phyloP scores from a whole-genome alignment of 2,797 vertebrate genomes.

The Xenops minutus region DNA sequence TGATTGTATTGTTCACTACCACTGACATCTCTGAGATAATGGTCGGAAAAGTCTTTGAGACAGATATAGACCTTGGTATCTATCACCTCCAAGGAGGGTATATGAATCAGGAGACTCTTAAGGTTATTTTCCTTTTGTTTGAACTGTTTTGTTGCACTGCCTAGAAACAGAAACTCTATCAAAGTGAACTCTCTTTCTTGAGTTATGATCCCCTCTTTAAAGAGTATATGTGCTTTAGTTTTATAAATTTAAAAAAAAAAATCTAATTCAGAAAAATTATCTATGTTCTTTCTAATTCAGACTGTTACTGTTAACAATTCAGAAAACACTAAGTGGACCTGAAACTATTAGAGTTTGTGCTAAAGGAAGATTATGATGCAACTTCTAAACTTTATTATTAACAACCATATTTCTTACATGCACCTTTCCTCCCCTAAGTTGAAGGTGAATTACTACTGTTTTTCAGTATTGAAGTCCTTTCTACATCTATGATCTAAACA shows the following conservation, averaged over 20 bases:
- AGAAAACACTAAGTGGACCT: background rate
- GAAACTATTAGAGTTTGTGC: background rate
- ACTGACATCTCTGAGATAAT: background rate
- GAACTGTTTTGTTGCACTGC: background rate
- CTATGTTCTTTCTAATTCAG: background rate
- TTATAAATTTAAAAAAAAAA: background rate
- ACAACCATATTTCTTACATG: background rate
- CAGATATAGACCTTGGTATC: background rate
- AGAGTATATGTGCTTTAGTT: background rate
- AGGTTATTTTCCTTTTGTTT: background rate
- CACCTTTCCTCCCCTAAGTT: background rate
- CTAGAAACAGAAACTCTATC: background rate
- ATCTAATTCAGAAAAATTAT: background rate
- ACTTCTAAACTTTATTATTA: background rate
- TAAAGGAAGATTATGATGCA: background rate
- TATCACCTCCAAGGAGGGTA: background rate
- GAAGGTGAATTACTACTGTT: background rate
- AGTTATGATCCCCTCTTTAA: background rate
- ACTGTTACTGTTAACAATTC: background rate
- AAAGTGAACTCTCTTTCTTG: background rate
- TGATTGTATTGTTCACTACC: fast-evolving
- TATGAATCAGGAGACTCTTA: background rate
- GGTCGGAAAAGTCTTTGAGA: background rate
- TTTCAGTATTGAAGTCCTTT: background rate
- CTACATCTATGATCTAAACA: background rate